phyloP scores from a whole-genome alignment of 2,888 invertebrate genomes.

The Diaperis boleti region DNA sequence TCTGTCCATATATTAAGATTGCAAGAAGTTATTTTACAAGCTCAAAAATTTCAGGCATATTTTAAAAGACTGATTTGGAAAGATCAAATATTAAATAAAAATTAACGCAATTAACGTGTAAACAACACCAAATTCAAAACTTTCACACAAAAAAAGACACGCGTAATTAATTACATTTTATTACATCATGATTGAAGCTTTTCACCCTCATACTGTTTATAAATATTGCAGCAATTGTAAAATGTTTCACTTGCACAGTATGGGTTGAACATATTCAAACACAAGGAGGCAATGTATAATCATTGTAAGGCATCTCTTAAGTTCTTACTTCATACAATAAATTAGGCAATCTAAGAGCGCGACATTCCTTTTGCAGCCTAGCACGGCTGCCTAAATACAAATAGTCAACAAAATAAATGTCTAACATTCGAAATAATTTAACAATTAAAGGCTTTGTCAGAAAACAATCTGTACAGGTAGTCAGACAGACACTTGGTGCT shows the following conservation, averaged over 20 bases:
- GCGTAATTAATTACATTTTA: constrained; percentile 40
- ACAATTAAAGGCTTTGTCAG: constrained; percentile 61
- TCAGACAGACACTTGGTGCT: constrained; percentile 46
- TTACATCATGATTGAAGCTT: constrained; percentile 48
- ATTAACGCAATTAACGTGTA: background rate
- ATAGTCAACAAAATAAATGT: constrained; percentile 65
- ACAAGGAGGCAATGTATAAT: constrained; percentile 52
- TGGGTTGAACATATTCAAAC: constrained; percentile 57
- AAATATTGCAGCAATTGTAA: constrained; percentile 51
- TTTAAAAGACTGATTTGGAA: too few relatives aligned
- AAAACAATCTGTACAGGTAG: constrained; percentile 62
- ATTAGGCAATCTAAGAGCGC: constrained; percentile 60
- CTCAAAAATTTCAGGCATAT: too few relatives aligned
- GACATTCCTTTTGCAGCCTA: constrained; percentile 60
- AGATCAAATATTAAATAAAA: too few relatives aligned
- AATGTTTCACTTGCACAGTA: constrained; percentile 55
- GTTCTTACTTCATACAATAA: constrained; percentile 53
- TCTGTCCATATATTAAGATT: too few relatives aligned
- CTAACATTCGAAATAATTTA: constrained; percentile 63
- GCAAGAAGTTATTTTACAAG: too few relatives aligned
- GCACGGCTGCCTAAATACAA: constrained; percentile 58
- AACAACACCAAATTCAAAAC: background rate
- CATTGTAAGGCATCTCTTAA: constrained; percentile 63
- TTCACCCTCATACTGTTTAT: constrained; percentile 45
- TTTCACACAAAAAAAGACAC: too few relatives aligned